phyloP scores from a whole-genome alignment of 2,888 invertebrate genomes.

The Caenorhabditis drosophilae region DNA sequence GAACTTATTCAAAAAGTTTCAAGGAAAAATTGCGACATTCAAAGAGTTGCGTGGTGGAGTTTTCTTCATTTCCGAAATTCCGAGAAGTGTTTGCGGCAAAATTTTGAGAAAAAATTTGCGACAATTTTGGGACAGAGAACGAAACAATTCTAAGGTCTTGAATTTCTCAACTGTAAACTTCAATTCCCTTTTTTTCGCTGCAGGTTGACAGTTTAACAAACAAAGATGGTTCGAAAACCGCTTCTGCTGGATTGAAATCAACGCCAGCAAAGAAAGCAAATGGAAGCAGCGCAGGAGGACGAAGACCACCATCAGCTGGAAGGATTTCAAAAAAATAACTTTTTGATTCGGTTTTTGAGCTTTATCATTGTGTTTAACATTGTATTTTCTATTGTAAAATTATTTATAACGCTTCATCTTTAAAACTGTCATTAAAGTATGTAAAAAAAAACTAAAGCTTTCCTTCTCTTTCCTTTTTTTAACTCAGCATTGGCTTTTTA shows the following conservation, averaged over 20 bases:
- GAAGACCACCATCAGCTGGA: slow-evolving; percentile 32
- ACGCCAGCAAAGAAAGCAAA: slow-evolving; percentile 38
- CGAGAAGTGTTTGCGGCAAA: slow-evolving; percentile 61
- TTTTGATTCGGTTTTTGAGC: slow-evolving; percentile 4
- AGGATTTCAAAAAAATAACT: slow-evolving; percentile 29
- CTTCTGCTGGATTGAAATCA: slow-evolving; percentile 18
- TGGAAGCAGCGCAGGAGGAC: slow-evolving; percentile 24
- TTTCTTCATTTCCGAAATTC: slow-evolving; percentile 66
- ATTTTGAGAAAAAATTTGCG: slow-evolving; percentile 55
- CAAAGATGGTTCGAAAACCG: slow-evolving; percentile 24
- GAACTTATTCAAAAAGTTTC: neutral
- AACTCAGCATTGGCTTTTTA: slow-evolving; percentile 1
- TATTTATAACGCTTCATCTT: too few species aligned
- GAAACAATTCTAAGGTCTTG: slow-evolving; percentile 51
- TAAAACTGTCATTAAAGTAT: too few species aligned
- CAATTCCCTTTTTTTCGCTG: neutral
- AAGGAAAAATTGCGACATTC: slow-evolving; percentile 63
- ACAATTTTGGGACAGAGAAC: slow-evolving; percentile 62
- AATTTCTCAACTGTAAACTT: too few species aligned
- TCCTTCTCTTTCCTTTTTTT: neutral
- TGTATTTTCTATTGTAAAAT: too few species aligned
- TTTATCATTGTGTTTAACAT: too few species aligned
- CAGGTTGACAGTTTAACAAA: slow-evolving; percentile 35
- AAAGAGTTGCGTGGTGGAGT: slow-evolving; percentile 66
- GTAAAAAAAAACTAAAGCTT: too few species aligned